Base-by-base conservation (phyloP, 2,797 vertebrate species). In the Sebastes nivosus region DNA sequence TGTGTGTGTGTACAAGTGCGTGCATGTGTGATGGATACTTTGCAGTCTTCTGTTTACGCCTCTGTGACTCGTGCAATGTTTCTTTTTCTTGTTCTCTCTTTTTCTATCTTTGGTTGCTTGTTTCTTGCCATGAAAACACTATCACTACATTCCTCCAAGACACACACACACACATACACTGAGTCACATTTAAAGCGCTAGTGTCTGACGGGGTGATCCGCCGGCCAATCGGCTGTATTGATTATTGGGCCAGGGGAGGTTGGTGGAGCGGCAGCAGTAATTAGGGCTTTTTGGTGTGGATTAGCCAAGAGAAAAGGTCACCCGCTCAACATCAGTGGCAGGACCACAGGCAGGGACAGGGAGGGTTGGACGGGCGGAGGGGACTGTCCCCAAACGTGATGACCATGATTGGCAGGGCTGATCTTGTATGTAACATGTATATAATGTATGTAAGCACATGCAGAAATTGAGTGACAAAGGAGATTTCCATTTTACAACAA, bases 251-350 rank as follows among this genome's bases (percentile, higher is more conserved):
- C 92, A 93, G 89, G 91, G 95, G 93, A 96, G 95, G 96, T 93
- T 95, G 89, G 94, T 95, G 97, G 97, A 97, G 97, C 96, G 94
- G 96, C 96, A 96, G 97, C 97, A 97, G 97, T 99, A 98, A 99
- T 99, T 99, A 98, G 97, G 97, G 97, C 96, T 97, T 98, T 98
- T 97, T 95, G 97, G 97, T 98, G 97, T 94, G 95, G 94, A 95
- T 98, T 98, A 99, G 97, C 97, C 94, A 94, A 94, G 96, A 98
- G 97, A 97, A 98, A 98, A 99, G 98, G 98, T 99, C 98, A 98
- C 96, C 96, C 91, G 95, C 97, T 97, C 97, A 97, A 96, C 97
- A 97, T 97, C 96, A 95, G 95, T 96, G 96, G 96, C 96, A 96
- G 96, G 95, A 95, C 95, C 85, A 86, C 95, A 96, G 94, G 93